Percentiles rank a stretch among this genome's conserved stretches.
phyloP scores from a whole-genome alignment of 2,797 vertebrate genomes.

The Hafferia zeledoni region DNA sequence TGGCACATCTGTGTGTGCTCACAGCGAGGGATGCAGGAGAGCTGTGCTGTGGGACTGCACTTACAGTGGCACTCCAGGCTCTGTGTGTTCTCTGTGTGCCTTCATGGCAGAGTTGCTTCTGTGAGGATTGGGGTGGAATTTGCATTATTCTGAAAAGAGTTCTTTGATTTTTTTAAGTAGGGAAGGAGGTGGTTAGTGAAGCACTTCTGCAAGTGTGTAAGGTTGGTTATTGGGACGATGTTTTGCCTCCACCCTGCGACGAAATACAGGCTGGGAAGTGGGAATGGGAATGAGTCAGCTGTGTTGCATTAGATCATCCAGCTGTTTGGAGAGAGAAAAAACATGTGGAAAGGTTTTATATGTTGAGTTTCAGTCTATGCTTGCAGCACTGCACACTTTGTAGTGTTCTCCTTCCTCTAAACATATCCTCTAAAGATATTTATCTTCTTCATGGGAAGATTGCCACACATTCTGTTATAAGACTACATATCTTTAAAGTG shows the following conservation, averaged over 20 bases:
- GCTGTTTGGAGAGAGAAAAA: neutral
- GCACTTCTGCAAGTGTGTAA: neutral
- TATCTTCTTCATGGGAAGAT: neutral
- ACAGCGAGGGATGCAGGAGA: rapidly evolving
- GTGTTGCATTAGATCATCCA: neutral
- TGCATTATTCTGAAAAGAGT: neutral
- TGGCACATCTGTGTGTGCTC: rapidly evolving
- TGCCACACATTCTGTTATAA: neutral
- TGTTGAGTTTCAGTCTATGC: neutral
- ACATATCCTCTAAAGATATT: neutral
- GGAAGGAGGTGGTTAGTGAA: neutral
- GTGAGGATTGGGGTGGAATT: neutral
- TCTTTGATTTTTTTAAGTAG: neutral
- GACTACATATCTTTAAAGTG: neutral
- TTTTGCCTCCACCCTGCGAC: neutral
- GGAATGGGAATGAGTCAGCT: neutral
- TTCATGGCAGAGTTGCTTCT: neutral
- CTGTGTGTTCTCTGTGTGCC: rapidly evolving
- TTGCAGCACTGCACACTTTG: neutral
- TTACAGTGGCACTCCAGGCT: rapidly evolving
- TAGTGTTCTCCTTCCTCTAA: neutral
- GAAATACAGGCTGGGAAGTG: neutral
- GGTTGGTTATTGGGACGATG: neutral
- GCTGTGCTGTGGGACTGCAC: rapidly evolving
- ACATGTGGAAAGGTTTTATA: neutral